Evolutionary conservation across 53 echinoderm and acorn worm genomes (phyloP).

Genomic region (Arbacia lixula): DNA sequence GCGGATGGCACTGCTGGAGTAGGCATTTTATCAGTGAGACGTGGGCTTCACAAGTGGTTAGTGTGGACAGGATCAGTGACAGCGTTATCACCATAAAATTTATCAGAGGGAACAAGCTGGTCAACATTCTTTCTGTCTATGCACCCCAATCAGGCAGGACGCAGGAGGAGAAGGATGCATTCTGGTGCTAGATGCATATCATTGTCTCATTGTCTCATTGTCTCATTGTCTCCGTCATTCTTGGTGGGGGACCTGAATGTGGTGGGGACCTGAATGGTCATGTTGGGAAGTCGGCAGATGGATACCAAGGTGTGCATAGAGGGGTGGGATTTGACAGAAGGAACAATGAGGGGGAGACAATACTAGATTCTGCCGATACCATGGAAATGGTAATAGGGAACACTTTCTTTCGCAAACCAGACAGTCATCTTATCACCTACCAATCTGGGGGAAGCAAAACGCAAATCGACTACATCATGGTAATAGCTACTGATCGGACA

Average conservation of each 20-base stretch:
- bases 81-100: conserved; percentile 1
- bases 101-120: background rate
- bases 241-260: background rate
- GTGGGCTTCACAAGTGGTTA: background rate
- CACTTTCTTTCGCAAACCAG: conserved; percentile 2
- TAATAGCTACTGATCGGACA: background rate
- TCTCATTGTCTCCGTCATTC: background rate
- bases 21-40: conserved; percentile 11
- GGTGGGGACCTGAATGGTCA: conserved; percentile 40
- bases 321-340: conserved; percentile 24
- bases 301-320: conserved; percentile 27
- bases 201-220: no score
- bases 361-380: conserved; percentile 31
- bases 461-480: background rate
- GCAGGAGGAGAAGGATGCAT: conserved; percentile 20
- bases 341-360: conserved; percentile 23
- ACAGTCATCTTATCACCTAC: conserved; percentile 10
- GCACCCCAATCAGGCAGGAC: background rate
- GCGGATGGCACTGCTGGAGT: conserved; percentile 27
- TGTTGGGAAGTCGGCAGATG: conserved; percentile 31
- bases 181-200: conserved; percentile 13
- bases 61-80: background rate
- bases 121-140: conserved; percentile 8
- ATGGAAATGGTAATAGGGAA: conserved; percentile 24
- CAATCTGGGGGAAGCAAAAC: background rate